Evolutionary conservation across 35 echinoderm and acorn worm genomes (phyloP).

Genomic region (Chiridota heheva): DNA sequence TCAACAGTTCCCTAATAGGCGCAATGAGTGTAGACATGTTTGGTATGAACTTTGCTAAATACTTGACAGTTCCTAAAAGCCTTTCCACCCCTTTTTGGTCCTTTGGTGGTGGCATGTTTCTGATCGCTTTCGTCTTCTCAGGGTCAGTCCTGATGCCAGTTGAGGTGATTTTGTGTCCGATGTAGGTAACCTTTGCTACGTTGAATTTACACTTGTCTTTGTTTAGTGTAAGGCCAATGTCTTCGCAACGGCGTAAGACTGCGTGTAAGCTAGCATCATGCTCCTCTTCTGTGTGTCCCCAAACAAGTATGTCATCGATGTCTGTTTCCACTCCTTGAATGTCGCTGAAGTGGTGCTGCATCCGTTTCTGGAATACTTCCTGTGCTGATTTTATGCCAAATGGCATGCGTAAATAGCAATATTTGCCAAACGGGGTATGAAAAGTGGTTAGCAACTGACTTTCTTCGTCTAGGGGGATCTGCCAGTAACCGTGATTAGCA

Average conservation of each 20-base stretch:
- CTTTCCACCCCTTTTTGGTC: not conserved
- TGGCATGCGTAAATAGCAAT: slow-evolving; percentile 15
- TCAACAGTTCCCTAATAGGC: slow-evolving; percentile 9
- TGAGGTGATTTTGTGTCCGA: not conserved
- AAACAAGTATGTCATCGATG: slow-evolving; percentile 26
- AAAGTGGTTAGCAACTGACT: slow-evolving; percentile 55
- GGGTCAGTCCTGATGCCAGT: slow-evolving; percentile 26
- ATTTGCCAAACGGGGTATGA: slow-evolving; percentile 43
- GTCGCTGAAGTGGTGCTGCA: slow-evolving; percentile 1
- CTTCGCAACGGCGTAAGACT: not conserved
- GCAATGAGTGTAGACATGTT: slow-evolving; percentile 10
- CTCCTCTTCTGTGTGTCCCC: not conserved
- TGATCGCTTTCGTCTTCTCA: slow-evolving; percentile 10
- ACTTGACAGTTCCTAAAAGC: slow-evolving; percentile 19
- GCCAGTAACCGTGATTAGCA: slow-evolving; percentile 62
- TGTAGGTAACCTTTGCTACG: not conserved
- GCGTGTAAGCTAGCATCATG: not conserved
- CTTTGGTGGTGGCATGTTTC: slow-evolving; percentile 18
- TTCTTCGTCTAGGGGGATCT: slow-evolving; percentile 32
- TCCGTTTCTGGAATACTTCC: not conserved
- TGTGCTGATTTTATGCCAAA: slow-evolving; percentile 50
- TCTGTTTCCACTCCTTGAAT: not conserved
- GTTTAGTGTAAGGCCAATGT: not conserved
- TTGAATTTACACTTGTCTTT: not conserved
- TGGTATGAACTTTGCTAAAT: slow-evolving; percentile 35